A percentile compares a stretch with the other conserved stretches of the same genome.
phyloP scores from a whole-genome alignment of 2,113 vertebrate genomes.

The Arenaria interpres region DNA sequence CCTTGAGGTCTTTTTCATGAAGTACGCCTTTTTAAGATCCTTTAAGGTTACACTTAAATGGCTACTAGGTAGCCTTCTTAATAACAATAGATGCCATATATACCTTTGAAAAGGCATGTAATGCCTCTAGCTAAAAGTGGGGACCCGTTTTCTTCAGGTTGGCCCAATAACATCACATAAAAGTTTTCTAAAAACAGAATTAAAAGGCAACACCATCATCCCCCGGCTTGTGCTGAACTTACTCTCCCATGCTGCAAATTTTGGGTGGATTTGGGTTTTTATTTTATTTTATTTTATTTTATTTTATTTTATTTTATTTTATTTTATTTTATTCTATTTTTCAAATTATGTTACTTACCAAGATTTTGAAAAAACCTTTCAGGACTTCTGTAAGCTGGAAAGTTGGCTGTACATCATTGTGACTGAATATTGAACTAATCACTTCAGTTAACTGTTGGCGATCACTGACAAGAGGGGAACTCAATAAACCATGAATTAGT shows the following conservation, averaged over 20 bases:
- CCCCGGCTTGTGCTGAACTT: background rate
- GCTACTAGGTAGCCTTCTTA: background rate
- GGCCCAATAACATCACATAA: background rate
- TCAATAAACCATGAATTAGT: constrained; percentile 66
- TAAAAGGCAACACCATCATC: background rate
- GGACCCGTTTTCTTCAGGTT: background rate
- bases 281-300: background rate
- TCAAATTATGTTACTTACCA: background rate
- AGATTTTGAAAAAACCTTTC: background rate
- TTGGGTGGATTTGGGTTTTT: background rate
- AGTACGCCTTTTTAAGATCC: background rate
- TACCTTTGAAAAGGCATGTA: background rate
- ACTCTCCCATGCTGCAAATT: background rate
- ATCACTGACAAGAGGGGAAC: constrained; percentile 39
- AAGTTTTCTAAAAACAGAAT: background rate
- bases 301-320: background rate
- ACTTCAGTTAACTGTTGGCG: constrained; percentile 58
- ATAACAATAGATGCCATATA: background rate
- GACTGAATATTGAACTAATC: constrained; percentile 71
- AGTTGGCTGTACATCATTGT: constrained; percentile 39
- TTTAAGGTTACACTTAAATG: background rate
- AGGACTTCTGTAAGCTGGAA: background rate
- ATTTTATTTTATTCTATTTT: background rate
- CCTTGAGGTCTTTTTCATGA: background rate
- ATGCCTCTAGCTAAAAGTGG: background rate